These are phyloP conservation scores for Macrotus californicus DNA, from an alignment of 2,113 vertebrate species.

Conservation along the genomic window DNA sequence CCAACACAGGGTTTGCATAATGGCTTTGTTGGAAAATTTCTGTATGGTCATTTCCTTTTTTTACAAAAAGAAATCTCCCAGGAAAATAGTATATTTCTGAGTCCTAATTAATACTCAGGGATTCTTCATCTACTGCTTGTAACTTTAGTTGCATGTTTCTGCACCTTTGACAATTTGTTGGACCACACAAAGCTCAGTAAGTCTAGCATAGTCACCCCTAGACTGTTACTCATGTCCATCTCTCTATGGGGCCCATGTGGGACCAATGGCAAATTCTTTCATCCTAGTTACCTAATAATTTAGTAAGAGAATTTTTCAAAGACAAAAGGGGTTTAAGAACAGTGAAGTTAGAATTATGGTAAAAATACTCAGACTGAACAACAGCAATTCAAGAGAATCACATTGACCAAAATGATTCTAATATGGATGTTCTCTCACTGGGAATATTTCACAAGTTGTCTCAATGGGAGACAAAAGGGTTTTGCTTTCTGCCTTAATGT, in stretches of 20 bases:
- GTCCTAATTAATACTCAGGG: background rate
- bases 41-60: background rate
- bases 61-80: background rate
- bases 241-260: background rate
- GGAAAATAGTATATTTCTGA: background rate
- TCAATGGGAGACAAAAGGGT: background rate
- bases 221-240: background rate
- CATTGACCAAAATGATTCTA: background rate
- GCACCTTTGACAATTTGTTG: background rate
- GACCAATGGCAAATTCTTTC: background rate
- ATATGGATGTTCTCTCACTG: background rate
- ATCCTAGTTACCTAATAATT: background rate
- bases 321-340: background rate
- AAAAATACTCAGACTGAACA: background rate
- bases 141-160: background rate
- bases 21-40: constrained; percentile 5
- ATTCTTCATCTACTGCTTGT: background rate
- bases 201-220: background rate
- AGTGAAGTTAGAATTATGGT: background rate
- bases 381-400: background rate
- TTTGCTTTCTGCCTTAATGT: background rate
- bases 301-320: background rate
- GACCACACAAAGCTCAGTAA: background rate
- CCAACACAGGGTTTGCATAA: background rate
- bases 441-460: background rate